Conservation (phyloP, 1,140 invertebrate genomes). For the Drosophila suzukii region DNA sequence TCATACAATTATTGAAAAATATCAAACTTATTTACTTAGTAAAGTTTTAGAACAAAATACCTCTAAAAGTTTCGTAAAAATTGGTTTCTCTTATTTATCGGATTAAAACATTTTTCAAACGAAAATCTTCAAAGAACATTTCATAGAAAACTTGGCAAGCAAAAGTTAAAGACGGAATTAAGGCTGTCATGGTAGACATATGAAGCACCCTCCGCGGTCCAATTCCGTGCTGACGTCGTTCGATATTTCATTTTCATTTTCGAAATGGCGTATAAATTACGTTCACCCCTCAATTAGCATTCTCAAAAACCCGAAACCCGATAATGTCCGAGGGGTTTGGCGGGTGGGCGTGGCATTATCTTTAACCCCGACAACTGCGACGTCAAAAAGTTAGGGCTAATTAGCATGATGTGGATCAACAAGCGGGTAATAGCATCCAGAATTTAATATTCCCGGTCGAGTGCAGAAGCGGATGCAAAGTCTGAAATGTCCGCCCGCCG, state of each 20-base stretch:
- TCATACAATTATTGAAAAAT: no score
- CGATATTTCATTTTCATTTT: conserved; percentile 31
- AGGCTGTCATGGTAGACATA: conserved; percentile 19
- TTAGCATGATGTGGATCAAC: conserved; percentile 54
- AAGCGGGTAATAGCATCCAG: conserved; percentile 38
- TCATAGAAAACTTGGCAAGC: conserved; percentile 15
- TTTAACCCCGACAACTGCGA: conserved; percentile 30
- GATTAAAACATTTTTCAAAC: conserved; percentile 10
- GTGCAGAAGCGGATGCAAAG: conserved; percentile 26
- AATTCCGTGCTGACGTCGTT: conserved; percentile 34
- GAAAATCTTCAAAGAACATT: conserved; percentile 2
- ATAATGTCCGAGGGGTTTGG: conserved; percentile 17
- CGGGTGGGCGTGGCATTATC: conserved; percentile 8
- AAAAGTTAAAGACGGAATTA: conserved; percentile 13
- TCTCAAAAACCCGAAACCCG: conserved; percentile 37
- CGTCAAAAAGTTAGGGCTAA: conserved; percentile 46
- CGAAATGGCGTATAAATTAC: conserved; percentile 29
- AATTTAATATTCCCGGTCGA: conserved; percentile 37
- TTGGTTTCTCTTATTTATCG: conserved; percentile 11
- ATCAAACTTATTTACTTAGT: background rate
- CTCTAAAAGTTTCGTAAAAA: conserved; percentile 1
- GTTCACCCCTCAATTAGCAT: conserved; percentile 44
- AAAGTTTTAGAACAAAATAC: background rate
- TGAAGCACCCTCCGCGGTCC: background rate
- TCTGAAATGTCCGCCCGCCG: conserved; percentile 24